A percentile compares a stretch with the other conserved stretches of the same genome.
Evolutionary conservation across 2,797 vertebrate genomes (phyloP).

Genomic region (Fistularia commersonii): DNA sequence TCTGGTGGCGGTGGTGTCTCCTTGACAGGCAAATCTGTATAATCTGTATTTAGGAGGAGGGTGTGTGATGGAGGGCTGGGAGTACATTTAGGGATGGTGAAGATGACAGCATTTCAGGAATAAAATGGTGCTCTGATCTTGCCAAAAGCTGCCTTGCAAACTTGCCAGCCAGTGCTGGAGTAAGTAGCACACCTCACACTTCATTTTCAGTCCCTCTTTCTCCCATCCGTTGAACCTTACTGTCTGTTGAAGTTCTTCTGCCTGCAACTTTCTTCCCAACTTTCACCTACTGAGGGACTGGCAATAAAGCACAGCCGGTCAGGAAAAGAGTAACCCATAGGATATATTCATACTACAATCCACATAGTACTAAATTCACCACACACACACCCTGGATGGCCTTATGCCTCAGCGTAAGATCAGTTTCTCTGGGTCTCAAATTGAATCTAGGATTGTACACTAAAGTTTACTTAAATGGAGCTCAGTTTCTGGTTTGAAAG

Average conservation of each 20-base stretch:
- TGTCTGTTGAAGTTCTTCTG: constrained; percentile 15
- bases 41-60: constrained; percentile 49
- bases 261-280: constrained; percentile 25
- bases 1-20: constrained; percentile 25
- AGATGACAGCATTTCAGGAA: constrained; percentile 24
- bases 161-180: constrained; percentile 17
- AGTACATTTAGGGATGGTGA: constrained; percentile 31
- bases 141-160: constrained; percentile 22
- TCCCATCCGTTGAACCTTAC: constrained; percentile 2
- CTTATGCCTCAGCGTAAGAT: constrained; percentile 32
- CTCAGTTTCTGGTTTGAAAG: constrained; percentile 60
- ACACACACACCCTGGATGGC: constrained; percentile 33
- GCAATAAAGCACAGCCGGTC: constrained; percentile 44
- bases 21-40: constrained; percentile 54
- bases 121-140: constrained; percentile 52
- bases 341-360: constrained; percentile 20
- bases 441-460: constrained; percentile 32
- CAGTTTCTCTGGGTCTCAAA: constrained; percentile 47
- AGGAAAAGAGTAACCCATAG: constrained; percentile 20
- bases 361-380: constrained; percentile 34
- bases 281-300: constrained; percentile 26
- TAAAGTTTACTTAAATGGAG: constrained; percentile 61
- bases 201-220: constrained; percentile 3
- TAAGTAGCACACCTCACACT: constrained; percentile 4
- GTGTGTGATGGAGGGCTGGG: constrained; percentile 18